These are phyloP conservation scores for Euura lappo DNA, from an alignment of 1,140 invertebrate genomes.

Conservation along the genomic window DNA sequence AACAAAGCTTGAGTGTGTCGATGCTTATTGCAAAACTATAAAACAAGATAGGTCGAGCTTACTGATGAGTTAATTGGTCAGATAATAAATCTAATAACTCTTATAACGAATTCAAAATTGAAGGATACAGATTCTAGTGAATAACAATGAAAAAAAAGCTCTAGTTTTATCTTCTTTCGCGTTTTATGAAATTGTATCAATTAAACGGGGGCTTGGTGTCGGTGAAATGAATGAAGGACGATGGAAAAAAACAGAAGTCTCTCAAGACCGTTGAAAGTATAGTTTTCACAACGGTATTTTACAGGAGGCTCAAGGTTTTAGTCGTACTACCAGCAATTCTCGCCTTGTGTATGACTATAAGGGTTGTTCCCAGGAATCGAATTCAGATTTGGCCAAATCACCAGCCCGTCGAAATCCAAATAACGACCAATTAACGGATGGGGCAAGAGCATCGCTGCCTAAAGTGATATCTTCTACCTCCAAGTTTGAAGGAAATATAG, in stretches of 20 bases:
- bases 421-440: background rate
- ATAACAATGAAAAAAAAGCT: too few relatives aligned
- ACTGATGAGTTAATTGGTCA: too few relatives aligned
- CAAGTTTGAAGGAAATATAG: conserved; percentile 17
- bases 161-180: background rate
- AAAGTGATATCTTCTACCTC: conserved; percentile 11
- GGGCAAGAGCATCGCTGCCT: background rate
- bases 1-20: too few relatives aligned
- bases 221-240: background rate
- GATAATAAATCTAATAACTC: too few relatives aligned
- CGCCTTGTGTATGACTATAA: conserved; percentile 67
- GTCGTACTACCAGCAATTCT: conserved; percentile 62
- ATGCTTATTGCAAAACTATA: too few relatives aligned
- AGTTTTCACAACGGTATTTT: conserved; percentile 46
- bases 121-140: too few relatives aligned
- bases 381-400: conserved; percentile 20
- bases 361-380: conserved; percentile 49
- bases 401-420: background rate
- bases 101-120: too few relatives aligned
- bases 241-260: conserved; percentile 5
- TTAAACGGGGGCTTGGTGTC: background rate
- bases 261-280: conserved; percentile 23
- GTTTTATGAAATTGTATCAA: too few relatives aligned
- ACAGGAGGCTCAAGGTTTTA: conserved; percentile 69
- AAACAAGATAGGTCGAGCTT: too few relatives aligned